Evolutionary conservation across 2,888 invertebrate genomes (phyloP).

Genomic region (Cheiracanthium punctorium): DNA sequence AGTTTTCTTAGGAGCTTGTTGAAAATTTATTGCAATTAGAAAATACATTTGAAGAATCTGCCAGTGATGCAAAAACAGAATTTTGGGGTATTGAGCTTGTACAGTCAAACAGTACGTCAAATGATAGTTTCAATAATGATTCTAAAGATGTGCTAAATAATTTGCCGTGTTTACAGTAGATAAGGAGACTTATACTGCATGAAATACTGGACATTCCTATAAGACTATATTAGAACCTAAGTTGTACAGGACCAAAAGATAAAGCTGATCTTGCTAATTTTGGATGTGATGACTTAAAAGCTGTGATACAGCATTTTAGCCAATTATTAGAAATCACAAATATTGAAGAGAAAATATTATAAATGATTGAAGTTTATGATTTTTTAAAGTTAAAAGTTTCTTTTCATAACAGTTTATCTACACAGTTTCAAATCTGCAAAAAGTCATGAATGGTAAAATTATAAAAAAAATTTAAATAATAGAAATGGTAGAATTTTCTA

Average conservation of each 20-base stretch:
- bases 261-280: conserved; percentile 17
- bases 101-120: conserved; percentile 4
- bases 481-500: too few species aligned
- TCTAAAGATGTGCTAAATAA: not conserved
- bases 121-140: conserved; percentile 13
- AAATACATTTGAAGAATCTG: conserved; percentile 12
- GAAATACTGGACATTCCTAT: not conserved
- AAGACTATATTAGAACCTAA: conserved; percentile 14
- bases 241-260: conserved; percentile 8
- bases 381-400: too few species aligned
- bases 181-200: conserved; percentile 4
- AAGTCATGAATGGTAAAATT: too few species aligned
- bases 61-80: conserved; percentile 12
- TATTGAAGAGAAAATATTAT: conserved; percentile 9
- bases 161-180: not conserved
- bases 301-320: not conserved
- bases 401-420: too few species aligned
- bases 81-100: conserved; percentile 4
- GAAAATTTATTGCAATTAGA: conserved; percentile 6
- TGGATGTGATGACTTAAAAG: too few species aligned
- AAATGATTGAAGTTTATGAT: conserved; percentile 21
- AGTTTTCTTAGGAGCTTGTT: conserved; percentile 9
- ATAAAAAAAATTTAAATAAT: too few species aligned
- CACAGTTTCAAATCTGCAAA: too few species aligned
- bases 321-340: conserved; percentile 22